Evolutionary conservation across 30 jellyfish, hydroid and myxozoan species (phyloP).

Genomic region (Kudoa iwatai): DNA sequence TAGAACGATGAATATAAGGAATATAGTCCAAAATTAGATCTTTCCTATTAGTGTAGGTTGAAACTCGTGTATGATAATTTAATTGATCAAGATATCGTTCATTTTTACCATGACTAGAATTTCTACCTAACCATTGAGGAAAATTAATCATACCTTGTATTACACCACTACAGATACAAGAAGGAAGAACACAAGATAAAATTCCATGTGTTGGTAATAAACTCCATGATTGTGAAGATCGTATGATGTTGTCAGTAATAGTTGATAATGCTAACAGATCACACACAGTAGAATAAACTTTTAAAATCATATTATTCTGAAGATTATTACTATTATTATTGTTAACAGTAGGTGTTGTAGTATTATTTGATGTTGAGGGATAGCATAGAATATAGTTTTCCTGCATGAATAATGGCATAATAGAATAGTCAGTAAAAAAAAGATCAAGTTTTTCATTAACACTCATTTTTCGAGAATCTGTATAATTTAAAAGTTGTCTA

Average conservation of each 20-base stretch:
- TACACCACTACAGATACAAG: conserved; percentile 37
- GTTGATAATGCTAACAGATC: too few relatives aligned
- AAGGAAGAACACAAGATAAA: conserved; percentile 38
- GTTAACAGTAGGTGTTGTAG: too few relatives aligned
- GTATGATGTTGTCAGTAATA: conserved; percentile 17
- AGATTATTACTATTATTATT: too few relatives aligned
- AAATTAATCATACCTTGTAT: conserved; percentile 23
- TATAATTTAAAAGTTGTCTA: conserved; percentile 11
- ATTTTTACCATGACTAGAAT: conserved; percentile 26
- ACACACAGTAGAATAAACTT: too few relatives aligned
- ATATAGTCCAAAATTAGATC: too few relatives aligned
- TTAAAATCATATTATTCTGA: too few relatives aligned
- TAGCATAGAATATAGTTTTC: conserved; percentile 53
- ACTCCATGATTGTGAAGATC: conserved; percentile 28
- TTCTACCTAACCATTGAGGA: conserved; percentile 91
- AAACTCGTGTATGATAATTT: too few relatives aligned
- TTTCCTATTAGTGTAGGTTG: too few relatives aligned
- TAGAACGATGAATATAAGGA: too few relatives aligned
- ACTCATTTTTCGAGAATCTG: conserved; percentile 17
- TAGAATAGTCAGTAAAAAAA: conserved; percentile 49
- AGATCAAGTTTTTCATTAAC: conserved; percentile 19
- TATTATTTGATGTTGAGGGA: too few relatives aligned
- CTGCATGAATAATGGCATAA: conserved; percentile 58
- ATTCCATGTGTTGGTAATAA: conserved; percentile 58
- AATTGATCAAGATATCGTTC: conserved; percentile 48